Evolutionary conservation across 2,113 vertebrate species (phyloP), one percentile per base, ranked within the genome.

Genomic region (Donacobius atricapilla): DNA sequence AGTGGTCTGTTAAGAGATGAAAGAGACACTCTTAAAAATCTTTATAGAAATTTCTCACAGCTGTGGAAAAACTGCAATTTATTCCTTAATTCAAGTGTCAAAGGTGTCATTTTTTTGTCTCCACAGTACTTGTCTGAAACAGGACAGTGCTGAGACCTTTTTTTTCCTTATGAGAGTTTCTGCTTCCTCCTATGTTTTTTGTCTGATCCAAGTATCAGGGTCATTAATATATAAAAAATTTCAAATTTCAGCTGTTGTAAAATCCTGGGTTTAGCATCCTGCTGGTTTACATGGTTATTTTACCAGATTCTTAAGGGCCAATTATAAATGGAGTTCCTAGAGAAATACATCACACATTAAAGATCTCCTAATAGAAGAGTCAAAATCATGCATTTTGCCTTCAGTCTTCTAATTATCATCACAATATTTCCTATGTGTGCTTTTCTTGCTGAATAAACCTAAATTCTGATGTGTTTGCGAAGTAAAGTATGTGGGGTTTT

Each of bases 31-130:
- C 21, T 53, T 92, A n/a, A 76, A 87, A 89, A 24, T 77, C 42
- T 82, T 68, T 22, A 56, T 14, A 54, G 31, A 60, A 28, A 50
- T 44, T 75, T 87, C 15, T 37, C 19, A 51, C 22, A 56, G 40
- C 70, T 79, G 24, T 68, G 39, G 47, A 40, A 84, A 78, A 87
- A 15, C 9, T 20, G 45, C 35, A 71, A 50, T 68, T 89, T 82
- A 7, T 93, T 89, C 64, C 44, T 14, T 85, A 63, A 71, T 75
- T 78, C 47, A 54, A 23, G 13, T 87, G 22, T 89, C 77, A 83
- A 66, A 89, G 15, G 7, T 47, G 31, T 68, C 4, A 33, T 77
- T 90, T 88, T 88, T 94, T 94, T 89, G 19, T 80, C 31, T 86
- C 37, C 13, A 8, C 50, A n/a, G 10, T 63, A 35, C 66, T 80